Base-by-base conservation (phyloP, 2,113 vertebrate species). In the Ochotona princeps region DNA sequence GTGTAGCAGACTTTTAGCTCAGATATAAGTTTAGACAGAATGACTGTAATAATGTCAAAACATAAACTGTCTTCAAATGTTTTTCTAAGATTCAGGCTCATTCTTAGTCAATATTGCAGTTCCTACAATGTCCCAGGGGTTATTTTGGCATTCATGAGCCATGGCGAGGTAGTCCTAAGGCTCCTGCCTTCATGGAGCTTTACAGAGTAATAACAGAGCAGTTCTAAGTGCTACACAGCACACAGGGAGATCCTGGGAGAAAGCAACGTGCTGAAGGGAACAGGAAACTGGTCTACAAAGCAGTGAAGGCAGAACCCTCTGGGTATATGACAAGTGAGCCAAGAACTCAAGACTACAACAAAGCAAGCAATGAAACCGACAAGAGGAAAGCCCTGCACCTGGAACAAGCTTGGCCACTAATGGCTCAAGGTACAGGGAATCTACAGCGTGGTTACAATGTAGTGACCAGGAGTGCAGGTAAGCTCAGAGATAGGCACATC, bases 11-110 rank as follows among this genome's bases (percentile, higher is more conserved):
- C 13, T 89, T 93, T n/a, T 28, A 90, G 28, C 7, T 91, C 70
- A 87, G 60, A 73, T n/a, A 78, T 0, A 54, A 32, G n/a, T 91
- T 94, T 61, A 89, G 83, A 88, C 1, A 60, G n/a, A 95, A 78
- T 83, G 51, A 35, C 49, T 94, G 51, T 47, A 94, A 87, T 21
- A 88, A 83, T 44, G 6, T 44, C 54, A 87, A 89, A 44, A 82
- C 5, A 86, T 1, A 84, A 23, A 76, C n/a, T 83, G 90, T 92
- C 11, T 85, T 84, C 74, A 76, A 92, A 80, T 8, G 70, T 92
- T 85, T 26, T 86, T 57, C 78, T 54, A 83, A 75, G 28, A 85
- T 0, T 79, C 66, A 93, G 76, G 9, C 44, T 47, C 60, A 87
- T 57, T 49, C 30, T 70, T 60, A 54, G 30, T 65, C 69, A 92